Conservation (phyloP, 2,797 vertebrate genomes). For the Micrastur ruficollis region DNA sequence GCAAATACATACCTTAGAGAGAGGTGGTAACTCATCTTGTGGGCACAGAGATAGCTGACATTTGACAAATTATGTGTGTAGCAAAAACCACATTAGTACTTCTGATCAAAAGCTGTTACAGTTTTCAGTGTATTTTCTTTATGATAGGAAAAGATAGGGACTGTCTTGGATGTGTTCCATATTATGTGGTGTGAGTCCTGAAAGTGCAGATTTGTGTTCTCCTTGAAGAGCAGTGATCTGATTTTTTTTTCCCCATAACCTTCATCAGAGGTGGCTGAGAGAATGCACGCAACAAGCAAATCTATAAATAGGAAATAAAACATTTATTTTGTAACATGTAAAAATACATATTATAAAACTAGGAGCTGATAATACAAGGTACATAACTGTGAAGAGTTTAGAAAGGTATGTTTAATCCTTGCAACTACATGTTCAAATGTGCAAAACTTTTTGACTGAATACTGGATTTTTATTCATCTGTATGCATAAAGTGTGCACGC, state of each 20-base stretch:
- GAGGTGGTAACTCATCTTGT: not conserved
- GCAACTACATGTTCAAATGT: not conserved
- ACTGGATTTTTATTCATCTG: not conserved
- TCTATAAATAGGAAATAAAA: not conserved
- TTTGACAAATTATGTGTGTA: not conserved
- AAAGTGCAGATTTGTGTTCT: not conserved
- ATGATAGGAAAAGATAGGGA: not conserved
- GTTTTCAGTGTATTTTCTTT: not conserved
- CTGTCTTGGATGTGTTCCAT: not conserved
- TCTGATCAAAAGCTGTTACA: not conserved
- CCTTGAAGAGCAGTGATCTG: not conserved
- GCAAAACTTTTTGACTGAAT: not conserved
- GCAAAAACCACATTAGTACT: not conserved
- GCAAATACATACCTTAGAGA: not conserved
- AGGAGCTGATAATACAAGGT: not conserved
- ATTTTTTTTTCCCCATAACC: not conserved
- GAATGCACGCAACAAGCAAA: not conserved
- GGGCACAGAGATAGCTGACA: not conserved
- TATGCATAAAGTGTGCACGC: not conserved
- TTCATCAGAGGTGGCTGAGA: not conserved
- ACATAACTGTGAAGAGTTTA: not conserved
- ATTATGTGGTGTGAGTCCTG: not conserved
- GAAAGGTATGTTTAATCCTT: not conserved
- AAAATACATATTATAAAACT: not conserved
- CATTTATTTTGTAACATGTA: not conserved